Percentiles rank a stretch among this genome's conserved stretches.
phyloP scores from a whole-genome alignment of 2,888 invertebrate genomes.

The Mythimna vitellina region DNA sequence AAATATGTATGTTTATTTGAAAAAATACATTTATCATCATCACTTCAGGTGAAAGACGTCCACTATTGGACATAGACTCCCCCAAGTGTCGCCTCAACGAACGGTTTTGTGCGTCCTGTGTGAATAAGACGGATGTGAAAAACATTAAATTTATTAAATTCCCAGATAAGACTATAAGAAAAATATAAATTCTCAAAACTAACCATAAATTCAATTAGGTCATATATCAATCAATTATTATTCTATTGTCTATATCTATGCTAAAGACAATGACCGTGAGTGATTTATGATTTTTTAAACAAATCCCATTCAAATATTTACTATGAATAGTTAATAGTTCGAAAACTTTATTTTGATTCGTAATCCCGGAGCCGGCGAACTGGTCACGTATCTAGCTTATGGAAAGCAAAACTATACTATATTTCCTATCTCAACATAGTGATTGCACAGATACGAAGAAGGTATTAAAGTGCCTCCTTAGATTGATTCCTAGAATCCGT shows the following conservation, averaged over 20 bases:
- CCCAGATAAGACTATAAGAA: too few relatives aligned
- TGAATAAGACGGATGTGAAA: too few relatives aligned
- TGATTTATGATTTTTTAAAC: conserved; percentile 1
- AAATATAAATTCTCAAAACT: too few relatives aligned
- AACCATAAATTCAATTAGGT: neutral
- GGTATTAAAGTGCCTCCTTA: neutral
- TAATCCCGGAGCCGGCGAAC: conserved; percentile 21
- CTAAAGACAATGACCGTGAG: neutral
- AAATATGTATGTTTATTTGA: too few relatives aligned
- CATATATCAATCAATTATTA: neutral
- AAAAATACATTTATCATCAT: too few relatives aligned
- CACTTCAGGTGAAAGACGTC: too few relatives aligned
- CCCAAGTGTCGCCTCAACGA: too few relatives aligned
- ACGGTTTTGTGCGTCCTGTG: too few relatives aligned
- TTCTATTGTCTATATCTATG: neutral
- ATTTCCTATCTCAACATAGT: conserved; percentile 1
- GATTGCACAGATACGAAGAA: neutral
- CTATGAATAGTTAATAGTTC: conserved; percentile 6
- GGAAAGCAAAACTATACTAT: conserved; percentile 9
- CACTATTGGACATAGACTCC: too few relatives aligned
- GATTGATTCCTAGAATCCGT: neutral
- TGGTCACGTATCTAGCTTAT: conserved; percentile 43
- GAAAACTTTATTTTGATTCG: conserved; percentile 33
- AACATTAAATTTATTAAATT: too few relatives aligned
- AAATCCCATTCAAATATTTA: conserved; percentile 25